Evolutionary conservation across 2,888 invertebrate genomes (phyloP).

Genomic region (Ecliptopera silaceata): DNA sequence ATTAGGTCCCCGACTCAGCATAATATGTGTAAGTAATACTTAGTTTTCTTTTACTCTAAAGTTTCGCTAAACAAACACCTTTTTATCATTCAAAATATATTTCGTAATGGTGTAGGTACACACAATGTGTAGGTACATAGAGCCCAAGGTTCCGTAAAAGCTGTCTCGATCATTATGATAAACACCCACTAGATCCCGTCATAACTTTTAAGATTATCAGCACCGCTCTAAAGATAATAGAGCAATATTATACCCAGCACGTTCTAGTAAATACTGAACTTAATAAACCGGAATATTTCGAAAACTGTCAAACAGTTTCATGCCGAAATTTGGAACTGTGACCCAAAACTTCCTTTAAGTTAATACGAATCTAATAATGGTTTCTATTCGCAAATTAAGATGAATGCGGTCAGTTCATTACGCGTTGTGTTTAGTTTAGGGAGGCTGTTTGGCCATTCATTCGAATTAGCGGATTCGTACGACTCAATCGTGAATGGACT

Average conservation of each 20-base stretch:
- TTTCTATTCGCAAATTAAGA: conserved; percentile 69
- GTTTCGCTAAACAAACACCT: too few relatives aligned
- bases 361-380: conserved; percentile 65
- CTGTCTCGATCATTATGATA: neutral
- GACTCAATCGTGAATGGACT: conserved; percentile 46
- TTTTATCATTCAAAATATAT: too few relatives aligned
- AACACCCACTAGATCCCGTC: neutral
- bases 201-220: neutral
- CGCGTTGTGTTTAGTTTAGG: conserved; percentile 73
- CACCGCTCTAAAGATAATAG: neutral
- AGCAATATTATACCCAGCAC: conserved; percentile 5
- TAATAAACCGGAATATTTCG: conserved; percentile 33
- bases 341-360: conserved; percentile 36
- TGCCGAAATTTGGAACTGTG: conserved; percentile 26
- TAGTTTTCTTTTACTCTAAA: too few relatives aligned
- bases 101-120: too few relatives aligned
- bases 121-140: neutral
- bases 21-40: too few relatives aligned
- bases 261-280: conserved; percentile 32
- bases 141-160: neutral
- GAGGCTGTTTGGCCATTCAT: conserved; percentile 69
- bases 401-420: conserved; percentile 76
- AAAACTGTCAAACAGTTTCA: conserved; percentile 35
- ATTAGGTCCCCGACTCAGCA: too few relatives aligned
- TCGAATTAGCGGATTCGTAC: conserved; percentile 58